Base-by-base conservation (phyloP, 2,113 vertebrate species). In the Tretioscincus oriximinensis region DNA sequence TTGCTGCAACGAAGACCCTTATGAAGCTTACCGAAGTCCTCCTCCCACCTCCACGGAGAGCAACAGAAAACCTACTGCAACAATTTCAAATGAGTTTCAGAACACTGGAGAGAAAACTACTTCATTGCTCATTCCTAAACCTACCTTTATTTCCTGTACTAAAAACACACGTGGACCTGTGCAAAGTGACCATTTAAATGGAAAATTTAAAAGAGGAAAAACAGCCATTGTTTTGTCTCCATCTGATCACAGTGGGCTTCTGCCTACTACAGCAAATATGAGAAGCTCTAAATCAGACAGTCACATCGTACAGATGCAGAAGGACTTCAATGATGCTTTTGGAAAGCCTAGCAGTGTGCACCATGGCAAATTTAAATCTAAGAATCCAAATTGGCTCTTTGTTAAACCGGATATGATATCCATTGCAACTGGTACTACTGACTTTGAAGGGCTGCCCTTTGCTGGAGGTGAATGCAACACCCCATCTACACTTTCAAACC, bases 271-370 rank as follows among this genome's bases (percentile, higher is more conserved):
- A 0, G 1, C 73, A 7, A 82, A 73, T 21, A 76, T 82, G 80
- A 47, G 41, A 41, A 82, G 80, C 20, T 76, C 80, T 58, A 76
- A 74, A 24, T 82, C 80, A 2, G 80, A 82, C 54, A 82, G 73
- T 28, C 73, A 82, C 8, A 29, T 82, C 35, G 24, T 20, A 11
- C 65, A 76, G 21, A 7, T 49, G 45, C 73, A 70, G 7, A 82
- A 70, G 58, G 28, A 28, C 22, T 1, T 21, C 9, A 2, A 20
- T 1, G 73, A 70, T 5, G 21, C n/a, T 6, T 54, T 22, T 3
- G 54, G 61, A 73, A 69, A 60, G 20, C n/a, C 5, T 0, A 8
- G 5, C 3, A 16, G 31, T 63, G 49, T n/a, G 9, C 41, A 41
- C 31, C 80, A 49, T 14, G 22, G 66, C 73, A 76, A 70, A 26